These are phyloP conservation scores for Axis porcinus DNA, from an alignment of 2,113 vertebrate species.

Conservation along the genomic window DNA sequence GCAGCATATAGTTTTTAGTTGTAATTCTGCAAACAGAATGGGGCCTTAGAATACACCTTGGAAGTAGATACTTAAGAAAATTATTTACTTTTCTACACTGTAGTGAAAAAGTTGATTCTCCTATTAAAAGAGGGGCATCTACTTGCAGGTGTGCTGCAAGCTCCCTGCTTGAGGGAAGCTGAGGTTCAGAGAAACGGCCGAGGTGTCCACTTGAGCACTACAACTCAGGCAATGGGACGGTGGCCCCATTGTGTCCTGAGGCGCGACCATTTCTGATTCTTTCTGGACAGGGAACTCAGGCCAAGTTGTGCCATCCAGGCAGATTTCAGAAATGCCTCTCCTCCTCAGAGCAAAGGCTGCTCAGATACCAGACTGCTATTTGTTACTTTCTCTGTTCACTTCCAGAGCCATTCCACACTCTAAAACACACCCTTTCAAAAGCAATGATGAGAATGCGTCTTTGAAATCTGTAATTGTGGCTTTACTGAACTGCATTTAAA, in stretches of 20 bases:
- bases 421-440: conserved; percentile 28
- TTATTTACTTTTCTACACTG: not conserved
- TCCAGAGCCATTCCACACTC: not conserved
- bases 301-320: not conserved
- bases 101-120: not conserved
- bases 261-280: not conserved
- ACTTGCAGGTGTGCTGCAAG: not conserved
- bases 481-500: conserved; percentile 31
- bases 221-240: not conserved
- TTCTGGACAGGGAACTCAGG: not conserved
- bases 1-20: not conserved
- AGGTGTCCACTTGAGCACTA: not conserved
- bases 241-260: rapidly evolving
- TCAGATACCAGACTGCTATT: not conserved
- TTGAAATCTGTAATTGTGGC: conserved; percentile 58
- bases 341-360: not conserved
- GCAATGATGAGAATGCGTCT: not conserved
- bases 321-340: not conserved
- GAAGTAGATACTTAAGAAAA: not conserved
- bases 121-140: not conserved
- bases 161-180: not conserved
- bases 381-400: not conserved
- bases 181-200: not conserved
- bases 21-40: not conserved
- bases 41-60: not conserved